A percentile compares a stretch with the other conserved stretches of the same genome.
phyloP scores from a whole-genome alignment of 1,140 invertebrate genomes.

The Drosophila baimaii region DNA sequence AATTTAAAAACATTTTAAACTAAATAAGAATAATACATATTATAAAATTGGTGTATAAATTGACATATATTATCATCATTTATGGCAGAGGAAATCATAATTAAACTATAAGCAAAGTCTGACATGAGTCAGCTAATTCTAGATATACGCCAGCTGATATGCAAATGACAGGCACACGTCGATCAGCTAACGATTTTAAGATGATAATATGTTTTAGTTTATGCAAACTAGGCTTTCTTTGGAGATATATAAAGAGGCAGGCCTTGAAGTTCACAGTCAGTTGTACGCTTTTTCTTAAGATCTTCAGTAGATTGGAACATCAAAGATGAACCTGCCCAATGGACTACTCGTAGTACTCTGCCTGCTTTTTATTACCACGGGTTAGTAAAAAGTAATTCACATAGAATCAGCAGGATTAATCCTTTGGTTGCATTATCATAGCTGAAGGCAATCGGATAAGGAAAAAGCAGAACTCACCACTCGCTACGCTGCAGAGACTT shows the following conservation, averaged over 20 bases:
- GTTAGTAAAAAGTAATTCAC: background rate
- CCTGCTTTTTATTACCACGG: background rate
- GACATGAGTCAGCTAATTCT: too few species aligned
- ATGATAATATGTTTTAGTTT: background rate
- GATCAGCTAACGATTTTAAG: background rate
- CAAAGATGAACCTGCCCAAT: background rate
- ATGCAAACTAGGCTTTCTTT: background rate
- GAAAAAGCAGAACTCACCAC: background rate
- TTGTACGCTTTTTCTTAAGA: background rate
- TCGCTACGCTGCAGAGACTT: background rate
- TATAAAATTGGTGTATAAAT: background rate
- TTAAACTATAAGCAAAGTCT: background rate
- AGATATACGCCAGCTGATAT: background rate
- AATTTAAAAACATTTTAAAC: background rate
- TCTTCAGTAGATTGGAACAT: background rate
- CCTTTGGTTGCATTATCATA: background rate
- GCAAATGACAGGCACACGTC: background rate
- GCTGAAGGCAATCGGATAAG: background rate
- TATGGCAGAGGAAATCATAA: background rate
- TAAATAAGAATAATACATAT: background rate
- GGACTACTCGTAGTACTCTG: background rate
- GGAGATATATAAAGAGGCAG: background rate
- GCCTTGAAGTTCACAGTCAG: background rate
- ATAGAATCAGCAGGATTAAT: background rate
- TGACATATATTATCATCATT: background rate